These are phyloP conservation scores for Pogoniulus pusillus DNA, from an alignment of 2,797 vertebrate genomes.

Conservation along the genomic window DNA sequence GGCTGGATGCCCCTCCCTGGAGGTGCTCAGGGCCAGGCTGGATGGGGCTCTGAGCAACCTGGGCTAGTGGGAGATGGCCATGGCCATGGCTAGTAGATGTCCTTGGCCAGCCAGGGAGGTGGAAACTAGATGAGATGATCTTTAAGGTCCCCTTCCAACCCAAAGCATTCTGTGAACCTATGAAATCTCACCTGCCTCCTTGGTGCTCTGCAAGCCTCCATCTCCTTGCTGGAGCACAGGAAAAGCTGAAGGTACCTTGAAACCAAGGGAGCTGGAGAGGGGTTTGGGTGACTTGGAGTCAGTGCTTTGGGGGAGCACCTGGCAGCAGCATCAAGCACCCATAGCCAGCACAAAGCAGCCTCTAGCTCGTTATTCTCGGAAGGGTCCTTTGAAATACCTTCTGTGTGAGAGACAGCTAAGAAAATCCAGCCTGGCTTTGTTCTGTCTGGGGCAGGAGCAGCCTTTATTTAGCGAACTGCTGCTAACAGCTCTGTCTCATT, in stretches of 20 bases:
- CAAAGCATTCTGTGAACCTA: no score
- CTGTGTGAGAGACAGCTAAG: constrained; percentile 6
- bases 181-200: not conserved
- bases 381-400: constrained; percentile 40
- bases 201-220: not conserved
- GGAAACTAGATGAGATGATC: no score
- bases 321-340: not conserved
- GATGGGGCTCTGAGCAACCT: no score
- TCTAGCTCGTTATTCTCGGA: constrained; percentile 42
- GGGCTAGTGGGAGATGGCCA: no score
- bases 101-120: no score
- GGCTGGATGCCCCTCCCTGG: no score
- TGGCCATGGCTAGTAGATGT: no score
- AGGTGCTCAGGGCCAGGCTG: no score
- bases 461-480: constrained; percentile 58
- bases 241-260: not conserved
- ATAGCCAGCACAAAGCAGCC: not conserved
- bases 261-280: not conserved
- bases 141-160: no score
- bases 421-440: constrained; percentile 51
- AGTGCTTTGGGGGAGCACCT: not conserved
- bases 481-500: constrained; percentile 66
- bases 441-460: constrained; percentile 52
- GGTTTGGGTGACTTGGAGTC: not conserved
- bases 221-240: not conserved